Base-by-base conservation (phyloP, 1,140 invertebrate genomes). In the Zaprionus capensis region DNA sequence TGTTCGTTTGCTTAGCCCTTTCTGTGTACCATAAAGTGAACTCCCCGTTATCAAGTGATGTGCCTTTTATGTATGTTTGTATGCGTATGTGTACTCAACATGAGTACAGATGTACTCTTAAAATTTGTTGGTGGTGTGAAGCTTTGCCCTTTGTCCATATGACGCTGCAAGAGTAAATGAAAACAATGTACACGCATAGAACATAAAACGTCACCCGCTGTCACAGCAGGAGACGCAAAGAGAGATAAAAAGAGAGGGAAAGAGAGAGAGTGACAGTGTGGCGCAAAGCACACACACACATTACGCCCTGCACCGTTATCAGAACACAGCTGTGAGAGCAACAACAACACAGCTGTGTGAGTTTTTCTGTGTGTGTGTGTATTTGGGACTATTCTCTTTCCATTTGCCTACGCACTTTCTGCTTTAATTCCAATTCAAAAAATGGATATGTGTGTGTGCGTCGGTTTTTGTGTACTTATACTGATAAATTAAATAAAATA, bases 261-360 rank as follows among this genome's bases (percentile, higher is more conserved):
- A 34, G 24, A 46, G 34, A 20, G 20, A 56, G 24, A 51, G 2
- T 4, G 46, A 53, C 9, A 53, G 51, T 15, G 17, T 20, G 38
- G 38, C 2, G 31, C 5, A 28, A 20, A 34, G 26, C 55, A 58
- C 41, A 53, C 38, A 53, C 22, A 36, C 4, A 56, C 22, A 72
- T 24, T 68, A 76, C 62, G 12, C 41, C 53, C 64, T 68, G 44
- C 53, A 63, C 77, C 74, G 77, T 76, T 79, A 79, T 79, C 68
- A 57, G 56, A 71, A 56, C 11, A 76, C 68, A 79, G 77, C 73
- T 76, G 77, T 31, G 53, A 55, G 26, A 20, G 17, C 38, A 65
- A 66, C 56, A 61, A 46, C 17, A 64, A 73, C 24, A 69, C 67
- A 65, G 11, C 26, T 46, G 28, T 56, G 34, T 63, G 24, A 31